These are phyloP conservation scores for Dicentrarchus labrax DNA, from an alignment of 2,113 vertebrate genomes.

Conservation along the genomic window DNA sequence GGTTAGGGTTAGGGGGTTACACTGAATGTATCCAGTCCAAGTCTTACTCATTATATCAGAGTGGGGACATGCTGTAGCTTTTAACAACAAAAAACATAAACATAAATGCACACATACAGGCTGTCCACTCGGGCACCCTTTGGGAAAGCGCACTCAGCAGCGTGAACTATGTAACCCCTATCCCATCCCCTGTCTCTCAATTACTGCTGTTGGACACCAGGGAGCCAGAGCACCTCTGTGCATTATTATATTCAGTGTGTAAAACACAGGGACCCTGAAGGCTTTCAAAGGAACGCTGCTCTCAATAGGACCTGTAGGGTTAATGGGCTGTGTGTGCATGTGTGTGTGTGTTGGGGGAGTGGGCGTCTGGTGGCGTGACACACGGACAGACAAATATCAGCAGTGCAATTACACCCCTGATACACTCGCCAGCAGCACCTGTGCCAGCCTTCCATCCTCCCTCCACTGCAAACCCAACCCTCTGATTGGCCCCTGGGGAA, in stretches of 20 bases:
- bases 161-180: slow-evolving; percentile 69
- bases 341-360: slow-evolving; percentile 54
- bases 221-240: slow-evolving; percentile 76
- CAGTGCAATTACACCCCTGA: slow-evolving; percentile 86
- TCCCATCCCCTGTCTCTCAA: slow-evolving; percentile 80
- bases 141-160: slow-evolving; percentile 64
- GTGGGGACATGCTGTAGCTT: slow-evolving; percentile 15
- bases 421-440: slow-evolving; percentile 84
- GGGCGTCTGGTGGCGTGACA: slow-evolving; percentile 77
- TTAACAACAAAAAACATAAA: slow-evolving; percentile 55
- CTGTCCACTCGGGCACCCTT: slow-evolving; percentile 54
- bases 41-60: slow-evolving; percentile 44
- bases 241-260: slow-evolving; percentile 83
- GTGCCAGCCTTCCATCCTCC: slow-evolving; percentile 81
- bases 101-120: slow-evolving; percentile 30
- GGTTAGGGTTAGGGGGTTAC: not conserved
- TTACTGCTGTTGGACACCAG: slow-evolving; percentile 81
- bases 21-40: slow-evolving; percentile 6
- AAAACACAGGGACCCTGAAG: slow-evolving; percentile 80
- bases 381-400: slow-evolving; percentile 84
- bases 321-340: slow-evolving; percentile 78
- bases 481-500: slow-evolving; percentile 87
- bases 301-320: slow-evolving; percentile 86
- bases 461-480: slow-evolving; percentile 69
- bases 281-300: slow-evolving; percentile 83